Evolutionary conservation across 1,140 invertebrate genomes (phyloP).

Genomic region (Hydropsyche tenuis): DNA sequence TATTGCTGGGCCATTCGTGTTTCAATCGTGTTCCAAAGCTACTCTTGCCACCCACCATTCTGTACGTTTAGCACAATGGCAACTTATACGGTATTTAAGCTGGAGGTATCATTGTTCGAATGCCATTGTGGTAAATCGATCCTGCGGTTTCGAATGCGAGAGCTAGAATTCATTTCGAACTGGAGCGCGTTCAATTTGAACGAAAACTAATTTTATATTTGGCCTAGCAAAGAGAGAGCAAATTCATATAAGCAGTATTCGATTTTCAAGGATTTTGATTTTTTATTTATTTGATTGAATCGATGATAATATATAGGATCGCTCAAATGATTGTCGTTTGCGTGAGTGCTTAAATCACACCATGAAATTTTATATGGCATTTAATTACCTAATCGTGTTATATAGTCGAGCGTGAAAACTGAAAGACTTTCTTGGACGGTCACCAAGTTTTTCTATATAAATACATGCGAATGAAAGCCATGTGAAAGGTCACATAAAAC

Average conservation of each 20-base stretch:
- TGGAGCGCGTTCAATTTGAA: not conserved
- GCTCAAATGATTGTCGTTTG: not conserved
- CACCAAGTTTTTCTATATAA: slow-evolving; percentile 4
- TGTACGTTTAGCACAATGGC: slow-evolving; percentile 5
- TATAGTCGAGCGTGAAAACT: not conserved
- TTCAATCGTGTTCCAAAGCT: not conserved
- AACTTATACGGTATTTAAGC: slow-evolving; percentile 5
- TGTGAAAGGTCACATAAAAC: not conserved
- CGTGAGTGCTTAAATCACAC: not conserved
- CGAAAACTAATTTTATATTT: slow-evolving; percentile 7
- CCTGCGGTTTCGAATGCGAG: slow-evolving; percentile 10
- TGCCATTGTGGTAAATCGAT: not conserved
- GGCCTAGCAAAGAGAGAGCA: no score
- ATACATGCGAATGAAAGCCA: not conserved
- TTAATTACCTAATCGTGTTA: not conserved
- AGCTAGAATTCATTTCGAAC: not conserved
- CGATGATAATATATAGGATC: no score
- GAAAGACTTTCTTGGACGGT: slow-evolving; percentile 4
- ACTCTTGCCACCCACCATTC: not conserved
- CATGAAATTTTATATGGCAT: not conserved
- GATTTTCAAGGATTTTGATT: no score
- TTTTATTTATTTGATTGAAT: no score
- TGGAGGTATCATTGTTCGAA: slow-evolving; percentile 25
- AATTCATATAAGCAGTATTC: no score
- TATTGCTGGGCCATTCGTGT: no score